phyloP scores from a whole-genome alignment of 2,113 vertebrate genomes.

The Myotis yumanensis region DNA sequence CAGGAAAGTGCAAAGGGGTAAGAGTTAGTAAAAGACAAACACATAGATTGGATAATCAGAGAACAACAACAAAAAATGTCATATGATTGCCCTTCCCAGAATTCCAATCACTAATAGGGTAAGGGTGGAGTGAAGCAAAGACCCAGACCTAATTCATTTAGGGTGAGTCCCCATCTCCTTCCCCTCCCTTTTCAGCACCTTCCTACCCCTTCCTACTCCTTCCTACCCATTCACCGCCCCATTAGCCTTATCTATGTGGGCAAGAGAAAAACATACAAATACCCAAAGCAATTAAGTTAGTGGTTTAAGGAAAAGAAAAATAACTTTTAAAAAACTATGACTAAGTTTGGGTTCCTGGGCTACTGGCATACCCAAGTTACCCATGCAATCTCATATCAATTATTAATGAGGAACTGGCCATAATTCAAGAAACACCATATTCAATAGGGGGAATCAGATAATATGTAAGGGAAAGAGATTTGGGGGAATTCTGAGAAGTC shows the following conservation, averaged over 20 bases:
- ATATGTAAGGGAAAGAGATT: not conserved
- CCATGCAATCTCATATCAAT: fast-evolving
- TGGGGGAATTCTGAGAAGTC: not conserved
- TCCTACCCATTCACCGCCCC: fast-evolving
- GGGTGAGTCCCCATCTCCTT: not conserved
- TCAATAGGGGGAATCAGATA: not conserved
- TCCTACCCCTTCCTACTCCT: fast-evolving
- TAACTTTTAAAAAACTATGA: not conserved
- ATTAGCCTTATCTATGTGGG: fast-evolving
- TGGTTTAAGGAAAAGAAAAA: not conserved
- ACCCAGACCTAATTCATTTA: no score
- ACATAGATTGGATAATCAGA: fast-evolving
- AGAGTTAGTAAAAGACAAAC: not conserved
- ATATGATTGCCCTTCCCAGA: fast-evolving
- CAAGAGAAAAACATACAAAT: conserved; percentile 15
- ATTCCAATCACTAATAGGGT: fast-evolving
- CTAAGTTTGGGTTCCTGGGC: not conserved
- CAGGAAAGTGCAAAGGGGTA: fast-evolving
- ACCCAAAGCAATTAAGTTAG: not conserved
- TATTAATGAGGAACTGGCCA: not conserved
- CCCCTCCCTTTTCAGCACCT: fast-evolving
- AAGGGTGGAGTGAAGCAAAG: no score
- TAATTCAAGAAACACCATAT: fast-evolving
- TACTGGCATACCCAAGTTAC: not conserved
- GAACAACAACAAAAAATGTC: fast-evolving